Percentiles rank a stretch among this genome's conserved stretches.
Conservation (phyloP, 2,888 invertebrate genomes). For the Watsonalla cultraria region DNA sequence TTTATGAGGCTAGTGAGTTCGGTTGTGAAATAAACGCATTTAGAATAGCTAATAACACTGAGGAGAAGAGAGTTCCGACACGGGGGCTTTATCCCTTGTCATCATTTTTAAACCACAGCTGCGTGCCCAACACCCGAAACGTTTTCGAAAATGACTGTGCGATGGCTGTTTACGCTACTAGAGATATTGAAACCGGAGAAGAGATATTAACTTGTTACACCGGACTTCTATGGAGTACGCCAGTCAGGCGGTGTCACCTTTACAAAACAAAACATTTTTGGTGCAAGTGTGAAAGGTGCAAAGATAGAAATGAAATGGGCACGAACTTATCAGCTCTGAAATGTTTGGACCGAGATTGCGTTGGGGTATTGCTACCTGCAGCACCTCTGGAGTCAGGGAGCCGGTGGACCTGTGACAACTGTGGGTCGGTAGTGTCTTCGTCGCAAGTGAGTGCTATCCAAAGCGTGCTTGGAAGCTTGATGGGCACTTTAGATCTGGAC, state of each 20-base stretch:
- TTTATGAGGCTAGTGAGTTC: slow-evolving; percentile 74
- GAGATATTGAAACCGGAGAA: slow-evolving; percentile 75
- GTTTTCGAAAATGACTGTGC: slow-evolving; percentile 73
- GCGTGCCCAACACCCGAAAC: slow-evolving; percentile 83
- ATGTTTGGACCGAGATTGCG: slow-evolving; percentile 71
- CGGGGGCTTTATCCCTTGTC: slow-evolving; percentile 82
- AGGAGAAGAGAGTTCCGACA: slow-evolving; percentile 54
- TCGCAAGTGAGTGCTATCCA: slow-evolving; percentile 67
- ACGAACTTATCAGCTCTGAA: slow-evolving; percentile 74
- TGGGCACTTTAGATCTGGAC: slow-evolving; percentile 66
- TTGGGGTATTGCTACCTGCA: slow-evolving; percentile 74
- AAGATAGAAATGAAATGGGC: slow-evolving; percentile 80
- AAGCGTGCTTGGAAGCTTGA: slow-evolving; percentile 73
- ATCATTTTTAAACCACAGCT: slow-evolving; percentile 83
- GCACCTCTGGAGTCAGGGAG: slow-evolving; percentile 63
- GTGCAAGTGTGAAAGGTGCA: slow-evolving; percentile 81
- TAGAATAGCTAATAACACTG: slow-evolving; percentile 62
- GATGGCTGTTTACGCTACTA: slow-evolving; percentile 79
- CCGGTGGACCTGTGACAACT: slow-evolving; percentile 79
- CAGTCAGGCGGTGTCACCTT: slow-evolving; percentile 79
- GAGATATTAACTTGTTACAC: slow-evolving; percentile 84
- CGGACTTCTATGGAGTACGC: slow-evolving; percentile 82
- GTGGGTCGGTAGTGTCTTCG: slow-evolving; percentile 48
- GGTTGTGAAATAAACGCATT: slow-evolving; percentile 82
- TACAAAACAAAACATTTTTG: slow-evolving; percentile 81